These are phyloP conservation scores for Pygoscelis adeliae DNA, from an alignment of 2,113 vertebrate species.

Conservation along the genomic window DNA sequence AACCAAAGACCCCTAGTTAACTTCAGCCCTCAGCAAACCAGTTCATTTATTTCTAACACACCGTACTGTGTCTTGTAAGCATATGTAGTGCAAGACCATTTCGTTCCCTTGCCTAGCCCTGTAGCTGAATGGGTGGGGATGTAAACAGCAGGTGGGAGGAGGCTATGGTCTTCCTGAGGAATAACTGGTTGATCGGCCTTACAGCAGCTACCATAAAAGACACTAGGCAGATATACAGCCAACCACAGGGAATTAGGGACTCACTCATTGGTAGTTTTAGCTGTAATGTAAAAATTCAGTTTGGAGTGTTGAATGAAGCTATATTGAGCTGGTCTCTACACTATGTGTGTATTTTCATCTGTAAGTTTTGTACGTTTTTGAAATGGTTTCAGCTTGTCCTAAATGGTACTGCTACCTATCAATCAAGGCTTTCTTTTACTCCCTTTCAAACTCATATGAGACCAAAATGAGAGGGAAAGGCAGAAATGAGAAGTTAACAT, in stretches of 20 bases:
- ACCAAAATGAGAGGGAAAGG: neutral
- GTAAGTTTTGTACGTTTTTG: neutral
- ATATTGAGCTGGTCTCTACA: neutral
- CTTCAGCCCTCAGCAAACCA: neutral
- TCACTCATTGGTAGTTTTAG: neutral
- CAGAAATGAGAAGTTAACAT: neutral
- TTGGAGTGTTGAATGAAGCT: neutral
- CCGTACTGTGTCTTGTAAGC: rapidly evolving
- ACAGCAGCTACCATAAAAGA: neutral
- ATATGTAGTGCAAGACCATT: neutral
- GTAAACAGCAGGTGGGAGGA: neutral
- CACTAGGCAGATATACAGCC: neutral
- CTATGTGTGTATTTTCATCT: neutral
- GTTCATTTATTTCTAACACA: neutral
- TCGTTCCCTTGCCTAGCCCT: neutral
- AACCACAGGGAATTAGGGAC: neutral
- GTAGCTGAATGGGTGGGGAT: neutral
- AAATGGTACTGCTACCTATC: neutral
- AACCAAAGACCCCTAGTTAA: neutral
- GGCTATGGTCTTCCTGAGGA: neutral
- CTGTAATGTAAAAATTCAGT: neutral
- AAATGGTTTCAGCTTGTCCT: neutral
- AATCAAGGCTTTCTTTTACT: neutral
- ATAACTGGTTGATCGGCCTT: neutral
- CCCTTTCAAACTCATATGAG: neutral